Percentiles rank a stretch among this genome's conserved stretches.
Evolutionary conservation across 2,888 invertebrate genomes (phyloP).

Genomic region (Drosophila barbarae): DNA sequence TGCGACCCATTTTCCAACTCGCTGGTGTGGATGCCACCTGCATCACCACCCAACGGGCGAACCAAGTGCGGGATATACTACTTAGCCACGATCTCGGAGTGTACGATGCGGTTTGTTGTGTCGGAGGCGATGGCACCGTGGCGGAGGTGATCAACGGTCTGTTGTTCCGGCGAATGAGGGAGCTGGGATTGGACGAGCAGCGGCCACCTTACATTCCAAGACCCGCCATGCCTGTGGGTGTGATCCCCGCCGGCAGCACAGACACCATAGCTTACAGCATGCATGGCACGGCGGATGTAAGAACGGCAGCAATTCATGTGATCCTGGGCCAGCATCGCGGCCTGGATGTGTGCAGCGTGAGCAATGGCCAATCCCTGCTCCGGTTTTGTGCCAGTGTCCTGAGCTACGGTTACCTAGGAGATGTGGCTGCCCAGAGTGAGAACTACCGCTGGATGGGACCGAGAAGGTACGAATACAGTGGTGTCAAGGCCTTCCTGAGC

Average conservation of each 20-base stretch:
- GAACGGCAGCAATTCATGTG: constrained; percentile 90
- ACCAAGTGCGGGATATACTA: constrained; percentile 86
- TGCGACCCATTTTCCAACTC: constrained; percentile 84
- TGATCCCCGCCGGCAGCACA: constrained; percentile 87
- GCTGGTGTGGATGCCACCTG: constrained; percentile 85
- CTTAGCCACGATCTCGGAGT: constrained; percentile 82
- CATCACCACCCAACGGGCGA: constrained; percentile 86
- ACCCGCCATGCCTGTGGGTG: constrained; percentile 80
- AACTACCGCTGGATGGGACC: constrained; percentile 93
- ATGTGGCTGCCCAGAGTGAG: constrained; percentile 89
- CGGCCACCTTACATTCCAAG: constrained; percentile 77
- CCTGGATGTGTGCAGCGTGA: constrained; percentile 87
- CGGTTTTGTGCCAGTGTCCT: constrained; percentile 88
- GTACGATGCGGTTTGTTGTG: constrained; percentile 86
- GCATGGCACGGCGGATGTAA: constrained; percentile 88
- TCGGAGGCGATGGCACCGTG: constrained; percentile 93
- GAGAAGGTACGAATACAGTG: constrained; percentile 88
- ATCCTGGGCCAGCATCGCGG: constrained; percentile 87
- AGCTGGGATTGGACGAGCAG: constrained; percentile 69
- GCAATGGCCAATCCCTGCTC: constrained; percentile 82
- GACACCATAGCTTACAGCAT: constrained; percentile 89
- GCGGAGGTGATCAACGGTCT: constrained; percentile 90
- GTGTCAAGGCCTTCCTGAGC: constrained; percentile 83
- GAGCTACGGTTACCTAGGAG: constrained; percentile 92
- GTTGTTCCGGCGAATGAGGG: constrained; percentile 81